Evolutionary conservation across 2,113 vertebrate genomes (phyloP), one percentile per base, ranked within the genome.

Genomic region (Chionomys nivalis): DNA sequence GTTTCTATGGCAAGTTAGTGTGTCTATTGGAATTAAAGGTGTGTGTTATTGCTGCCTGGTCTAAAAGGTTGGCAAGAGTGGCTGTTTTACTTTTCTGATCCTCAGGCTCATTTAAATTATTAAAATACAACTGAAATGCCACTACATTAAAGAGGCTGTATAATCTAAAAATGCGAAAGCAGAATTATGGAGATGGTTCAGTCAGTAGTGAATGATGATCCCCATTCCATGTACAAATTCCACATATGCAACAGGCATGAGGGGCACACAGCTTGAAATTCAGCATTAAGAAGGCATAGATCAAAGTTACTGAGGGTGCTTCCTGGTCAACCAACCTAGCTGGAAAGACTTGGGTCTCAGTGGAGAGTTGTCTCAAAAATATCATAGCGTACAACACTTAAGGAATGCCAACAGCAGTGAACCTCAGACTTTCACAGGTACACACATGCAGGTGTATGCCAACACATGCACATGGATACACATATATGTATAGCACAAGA

Each of bases 291-390:
- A 49, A 70, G 12, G 42, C 83, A 81, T 2, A 52, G 28, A 52
- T 8, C 5, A 7, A n/a, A n/a, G 3, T 21, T 21, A n/a, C 3
- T 12, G 11, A 14, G 39, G 58, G 5, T 7, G 1, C 0, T 16
- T 12, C 36, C 31, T 70, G 47, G 44, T 11, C 44, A 52, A 68
- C 1, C 31, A 87, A 36, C 47, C 31, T 66, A 68, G 63, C 42
- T 68, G 42, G 3, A 23, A 47, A 47, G 26, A 12, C 5, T 33
- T 33, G 17, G 7, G 28, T 86, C 16, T 12, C 42, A 49, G 42
- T 52, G 24, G 11, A 52, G 3, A n/a, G 11, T 87, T 7, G 17
- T 52, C 11, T 87, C 42, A 49, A n/a, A n/a, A 68, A 66, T 6
- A n/a, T 33, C 44, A 87, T 52, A 33, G 85, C 2, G 11, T 10